Evolutionary conservation across 2,888 invertebrate species (phyloP), one percentile per base, ranked within the genome.

Genomic region (Odontomyia ornata): DNA sequence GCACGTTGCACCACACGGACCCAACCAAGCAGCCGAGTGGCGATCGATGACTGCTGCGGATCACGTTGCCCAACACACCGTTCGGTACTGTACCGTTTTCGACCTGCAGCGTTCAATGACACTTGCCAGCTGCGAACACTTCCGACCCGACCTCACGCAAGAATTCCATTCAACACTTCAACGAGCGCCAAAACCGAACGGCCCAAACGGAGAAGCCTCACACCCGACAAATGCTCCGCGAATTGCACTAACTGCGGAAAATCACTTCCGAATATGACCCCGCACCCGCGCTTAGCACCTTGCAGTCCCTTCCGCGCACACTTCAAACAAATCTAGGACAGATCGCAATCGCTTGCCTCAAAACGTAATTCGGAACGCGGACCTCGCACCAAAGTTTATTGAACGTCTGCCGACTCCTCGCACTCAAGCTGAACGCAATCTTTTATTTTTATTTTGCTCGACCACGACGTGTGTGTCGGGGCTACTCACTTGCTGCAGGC

Each of bases 51-150:
- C 64, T 18, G 47, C 69, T 15, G 7, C 3, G 30, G 69, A 69
- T 69, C 69, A 69, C 65, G 69, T 47, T 47, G 69, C 25, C 69
- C 21, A 46, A 27, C 47, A 69, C 47, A 69, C 46, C 46, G 60
- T 43, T n/a, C 36, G 36, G 65, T 36, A 9, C 30, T 18, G 21
- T 60, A 52, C 18, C 52, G 60, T 60, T 60, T 25, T 5, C 25
- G 60, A 7, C 15, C 60, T 28, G 64, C 64, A 9, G 13, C 69
- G 69, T 69, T 69, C 69, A 69, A 69, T 69, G 69, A 69, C 69
- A 69, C 69, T 69, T 46, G 46, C 25, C 46, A 5, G 47, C 47
- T 47, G 47, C 46, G 69, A 13, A 9, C 69, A 69, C 69, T 69
- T 21, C 69, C 46, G 47, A 25, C 15, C 69, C 11, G 25, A 18